These are phyloP conservation scores for Tauraco hartlaubi DNA, from an alignment of 2,797 vertebrate genomes.

Conservation along the genomic window DNA sequence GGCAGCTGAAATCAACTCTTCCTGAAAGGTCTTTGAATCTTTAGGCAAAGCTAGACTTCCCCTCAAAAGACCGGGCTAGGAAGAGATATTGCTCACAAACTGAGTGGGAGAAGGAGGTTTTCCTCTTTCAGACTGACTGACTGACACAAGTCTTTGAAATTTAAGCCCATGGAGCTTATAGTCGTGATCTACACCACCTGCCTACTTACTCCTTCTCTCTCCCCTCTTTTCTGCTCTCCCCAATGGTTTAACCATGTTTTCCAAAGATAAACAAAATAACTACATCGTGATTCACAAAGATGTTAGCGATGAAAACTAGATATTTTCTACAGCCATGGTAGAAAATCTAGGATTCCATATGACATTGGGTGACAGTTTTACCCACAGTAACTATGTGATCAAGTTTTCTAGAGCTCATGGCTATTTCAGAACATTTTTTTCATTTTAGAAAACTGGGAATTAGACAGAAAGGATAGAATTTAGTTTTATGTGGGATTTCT, in stretches of 20 bases:
- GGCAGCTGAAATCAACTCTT: neutral
- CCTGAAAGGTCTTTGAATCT: neutral
- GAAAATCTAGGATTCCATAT: neutral
- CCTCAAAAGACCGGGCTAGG: accelerated
- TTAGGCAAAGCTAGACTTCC: neutral
- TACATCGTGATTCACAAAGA: neutral
- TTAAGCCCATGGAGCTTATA: neutral
- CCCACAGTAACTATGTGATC: neutral
- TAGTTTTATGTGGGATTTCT: neutral
- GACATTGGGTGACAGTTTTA: neutral
- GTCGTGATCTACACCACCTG: neutral
- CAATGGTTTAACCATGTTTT: neutral
- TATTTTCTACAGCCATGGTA: neutral
- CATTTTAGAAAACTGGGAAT: neutral
- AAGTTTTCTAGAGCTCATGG: neutral
- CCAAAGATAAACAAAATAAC: neutral
- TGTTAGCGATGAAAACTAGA: neutral
- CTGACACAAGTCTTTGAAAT: neutral
- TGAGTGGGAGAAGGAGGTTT: neutral
- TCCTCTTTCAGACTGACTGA: neutral
- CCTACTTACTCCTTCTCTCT: neutral
- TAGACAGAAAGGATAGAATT: neutral
- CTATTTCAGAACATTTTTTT: neutral
- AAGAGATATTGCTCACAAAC: neutral
- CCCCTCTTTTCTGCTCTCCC: neutral